These are phyloP conservation scores for Sarcophaga peregrina DNA, from an alignment of 1,140 invertebrate species.

Conservation along the genomic window DNA sequence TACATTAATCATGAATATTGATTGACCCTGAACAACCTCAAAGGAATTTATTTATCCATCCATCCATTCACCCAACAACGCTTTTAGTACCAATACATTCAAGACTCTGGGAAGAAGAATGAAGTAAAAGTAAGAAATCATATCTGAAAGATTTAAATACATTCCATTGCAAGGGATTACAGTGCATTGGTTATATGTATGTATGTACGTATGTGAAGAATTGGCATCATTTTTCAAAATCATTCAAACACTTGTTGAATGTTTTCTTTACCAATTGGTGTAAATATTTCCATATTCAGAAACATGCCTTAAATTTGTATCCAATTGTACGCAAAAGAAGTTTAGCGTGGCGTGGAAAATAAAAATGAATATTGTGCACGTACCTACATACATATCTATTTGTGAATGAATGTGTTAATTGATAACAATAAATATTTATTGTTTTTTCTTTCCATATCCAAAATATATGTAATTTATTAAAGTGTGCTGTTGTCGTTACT, in stretches of 20 bases:
- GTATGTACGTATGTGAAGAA: background rate
- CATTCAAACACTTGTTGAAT: conserved; percentile 48
- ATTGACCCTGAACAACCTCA: background rate
- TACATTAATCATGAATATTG: conserved; percentile 35
- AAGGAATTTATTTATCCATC: background rate
- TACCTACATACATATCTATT: no score
- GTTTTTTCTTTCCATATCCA: no score
- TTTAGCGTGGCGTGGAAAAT: no score
- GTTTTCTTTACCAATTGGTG: conserved; percentile 46
- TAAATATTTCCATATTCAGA: conserved; percentile 16
- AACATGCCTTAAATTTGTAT: conserved; percentile 7
- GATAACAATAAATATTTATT: no score
- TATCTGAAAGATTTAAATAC: background rate
- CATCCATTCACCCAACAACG: conserved; percentile 6
- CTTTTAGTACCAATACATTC: no score
- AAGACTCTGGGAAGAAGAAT: no score
- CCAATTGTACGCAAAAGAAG: background rate
- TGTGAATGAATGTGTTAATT: no score
- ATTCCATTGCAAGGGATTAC: background rate
- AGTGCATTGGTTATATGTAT: background rate
- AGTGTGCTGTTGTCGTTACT: no score
- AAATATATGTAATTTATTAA: no score
- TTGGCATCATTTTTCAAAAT: conserved; percentile 48
- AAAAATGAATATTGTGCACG: no score
- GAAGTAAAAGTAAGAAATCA: no score